Conservation (phyloP, 30 jellyfish, hydroid and myxozoan species). For the Aurelia aurita region DNA sequence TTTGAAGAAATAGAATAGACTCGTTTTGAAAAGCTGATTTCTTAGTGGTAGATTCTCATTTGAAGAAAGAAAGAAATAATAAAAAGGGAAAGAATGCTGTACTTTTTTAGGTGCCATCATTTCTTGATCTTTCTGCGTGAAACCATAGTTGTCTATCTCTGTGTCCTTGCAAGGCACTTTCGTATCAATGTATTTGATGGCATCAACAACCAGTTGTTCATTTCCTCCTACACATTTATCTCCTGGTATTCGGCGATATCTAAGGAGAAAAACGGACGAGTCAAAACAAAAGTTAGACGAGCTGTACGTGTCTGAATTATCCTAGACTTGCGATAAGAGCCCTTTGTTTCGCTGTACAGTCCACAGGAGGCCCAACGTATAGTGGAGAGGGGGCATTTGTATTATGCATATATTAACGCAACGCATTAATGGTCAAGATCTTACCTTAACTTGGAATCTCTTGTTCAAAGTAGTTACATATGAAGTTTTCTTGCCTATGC, state of each 20-base stretch:
- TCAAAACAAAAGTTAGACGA: too few species aligned
- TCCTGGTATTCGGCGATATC: conserved; percentile 97
- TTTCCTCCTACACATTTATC: conserved; percentile 71
- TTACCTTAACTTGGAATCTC: too few species aligned
- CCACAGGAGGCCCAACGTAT: too few species aligned
- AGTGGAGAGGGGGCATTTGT: too few species aligned
- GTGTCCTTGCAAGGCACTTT: conserved; percentile 49
- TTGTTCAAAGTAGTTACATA: too few species aligned
- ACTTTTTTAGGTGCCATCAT: conserved; percentile 28
- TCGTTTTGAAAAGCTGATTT: neutral
- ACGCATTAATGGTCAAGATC: too few species aligned
- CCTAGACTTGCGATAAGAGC: too few species aligned
- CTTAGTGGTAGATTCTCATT: neutral
- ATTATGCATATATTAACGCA: too few species aligned
- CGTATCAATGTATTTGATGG: conserved; percentile 44
- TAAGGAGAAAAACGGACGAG: neutral
- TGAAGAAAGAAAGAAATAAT: neutral
- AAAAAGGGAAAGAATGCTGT: neutral
- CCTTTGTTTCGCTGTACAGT: too few species aligned
- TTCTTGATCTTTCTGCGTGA: conserved; percentile 5
- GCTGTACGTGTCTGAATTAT: too few species aligned
- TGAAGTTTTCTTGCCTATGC: too few species aligned
- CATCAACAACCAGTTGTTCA: conserved; percentile 16
- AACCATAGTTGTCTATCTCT: conserved; percentile 29
- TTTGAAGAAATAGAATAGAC: neutral